phyloP scores from a whole-genome alignment of 1,140 invertebrate species.

The Ooceraea biroi region DNA sequence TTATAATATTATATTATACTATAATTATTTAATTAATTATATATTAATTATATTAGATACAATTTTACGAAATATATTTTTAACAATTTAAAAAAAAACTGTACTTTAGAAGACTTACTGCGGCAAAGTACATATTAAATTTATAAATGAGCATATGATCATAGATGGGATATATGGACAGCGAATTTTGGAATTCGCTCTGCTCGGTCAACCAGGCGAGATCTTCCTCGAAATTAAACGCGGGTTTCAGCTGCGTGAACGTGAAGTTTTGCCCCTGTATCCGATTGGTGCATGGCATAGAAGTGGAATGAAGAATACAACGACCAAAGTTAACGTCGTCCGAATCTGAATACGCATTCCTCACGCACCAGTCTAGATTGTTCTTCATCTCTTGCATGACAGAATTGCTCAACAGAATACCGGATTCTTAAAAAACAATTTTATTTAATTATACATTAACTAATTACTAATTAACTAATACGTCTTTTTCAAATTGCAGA shows the following conservation, averaged over 20 bases:
- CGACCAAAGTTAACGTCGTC: conserved; percentile 94
- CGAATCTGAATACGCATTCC: conserved; percentile 92
- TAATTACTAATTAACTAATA: not conserved
- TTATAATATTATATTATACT: not conserved
- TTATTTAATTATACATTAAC: not conserved
- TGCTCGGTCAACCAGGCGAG: conserved; percentile 77
- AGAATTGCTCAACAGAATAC: conserved; percentile 92
- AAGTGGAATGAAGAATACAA: conserved; percentile 91
- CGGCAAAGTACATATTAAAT: conserved; percentile 90
- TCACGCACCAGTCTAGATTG: conserved; percentile 94
- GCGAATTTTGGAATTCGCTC: conserved; percentile 87
- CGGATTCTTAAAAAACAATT: conserved; percentile 87
- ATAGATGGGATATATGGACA: conserved; percentile 89
- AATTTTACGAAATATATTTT: conserved; percentile 31
- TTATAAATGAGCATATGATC: conserved; percentile 89
- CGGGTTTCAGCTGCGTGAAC: conserved; percentile 86
- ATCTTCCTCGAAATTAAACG: conserved; percentile 85
- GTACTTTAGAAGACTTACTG: conserved; percentile 84
- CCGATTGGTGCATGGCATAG: conserved; percentile 87
- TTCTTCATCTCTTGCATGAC: conserved; percentile 90
- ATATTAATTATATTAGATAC: not conserved
- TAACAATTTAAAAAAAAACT: not conserved
- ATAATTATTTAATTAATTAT: not conserved
- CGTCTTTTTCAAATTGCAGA: conserved; percentile 14
- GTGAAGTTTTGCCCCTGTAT: conserved; percentile 87